A percentile compares a stretch with the other conserved stretches of the same genome.
Evolutionary conservation across 2,797 vertebrate species (phyloP).

Genomic region (Myotis pilosus): DNA sequence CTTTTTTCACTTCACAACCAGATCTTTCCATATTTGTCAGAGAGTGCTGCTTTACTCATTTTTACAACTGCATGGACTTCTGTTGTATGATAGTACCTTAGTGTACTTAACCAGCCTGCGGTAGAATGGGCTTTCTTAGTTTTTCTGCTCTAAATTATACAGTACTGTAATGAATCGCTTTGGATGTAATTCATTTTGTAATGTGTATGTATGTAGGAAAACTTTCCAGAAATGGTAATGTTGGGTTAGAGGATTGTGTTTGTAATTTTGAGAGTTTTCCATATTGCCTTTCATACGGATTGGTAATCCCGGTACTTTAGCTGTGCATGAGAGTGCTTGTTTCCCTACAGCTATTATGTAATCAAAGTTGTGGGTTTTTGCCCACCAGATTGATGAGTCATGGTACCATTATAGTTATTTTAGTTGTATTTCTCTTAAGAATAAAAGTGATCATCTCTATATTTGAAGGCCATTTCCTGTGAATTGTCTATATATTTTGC

Average conservation of each 20-base stretch:
- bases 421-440: constrained; percentile 11
- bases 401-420: not conserved
- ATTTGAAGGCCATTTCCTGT: not conserved
- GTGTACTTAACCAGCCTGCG: not conserved
- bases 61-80: not conserved
- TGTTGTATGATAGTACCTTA: not conserved
- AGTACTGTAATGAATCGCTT: not conserved
- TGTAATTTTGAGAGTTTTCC: not conserved
- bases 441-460: not conserved
- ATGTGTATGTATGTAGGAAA: not conserved
- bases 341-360: not conserved
- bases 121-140: not conserved
- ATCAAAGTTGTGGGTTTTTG: not conserved
- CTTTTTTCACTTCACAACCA: not conserved
- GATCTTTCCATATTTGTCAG: not conserved
- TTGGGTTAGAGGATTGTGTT: not conserved
- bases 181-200: not conserved
- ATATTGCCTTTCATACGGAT: not conserved
- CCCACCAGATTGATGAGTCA: not conserved
- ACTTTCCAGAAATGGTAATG: not conserved
- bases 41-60: not conserved
- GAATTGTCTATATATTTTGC: not conserved
- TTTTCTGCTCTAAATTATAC: not conserved
- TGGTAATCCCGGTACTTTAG: not conserved
- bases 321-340: not conserved